Evolutionary conservation across 2,797 vertebrate species (phyloP), one percentile per base, ranked within the genome.

Genomic region (Diglossa cyanea): DNA sequence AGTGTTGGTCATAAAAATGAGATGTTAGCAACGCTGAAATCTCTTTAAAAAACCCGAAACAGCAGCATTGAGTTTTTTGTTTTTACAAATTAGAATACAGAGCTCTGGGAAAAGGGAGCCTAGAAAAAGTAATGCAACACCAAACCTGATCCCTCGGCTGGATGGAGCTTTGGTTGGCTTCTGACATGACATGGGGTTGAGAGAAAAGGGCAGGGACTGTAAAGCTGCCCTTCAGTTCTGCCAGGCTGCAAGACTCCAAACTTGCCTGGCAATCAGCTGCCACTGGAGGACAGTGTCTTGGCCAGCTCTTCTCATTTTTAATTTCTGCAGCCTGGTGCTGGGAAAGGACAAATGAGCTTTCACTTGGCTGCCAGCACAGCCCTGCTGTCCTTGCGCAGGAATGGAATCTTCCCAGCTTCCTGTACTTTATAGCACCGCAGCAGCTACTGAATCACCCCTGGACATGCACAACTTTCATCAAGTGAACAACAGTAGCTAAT

Each of bases 21-120:
- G 26, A n/a, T 26, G 12, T 40, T 68, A 23, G 6, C 19, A 62
- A 28, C 14, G 21, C 17, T 28, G 47, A 42, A 78, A 37, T 61
- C 12, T 55, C 24, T 40, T 40, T 30, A 0, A 48, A 45, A 72
- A 73, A 11, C 20, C 17, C 0, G 0, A 31, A 65, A 21, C 20
- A 30, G 35, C 17, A 13, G 13, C 13, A 17, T 1, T 42, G 35
- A 24, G 33, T n/a, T 44, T 60, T 47, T 40, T 3, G 2, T 40
- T 93, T 85, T 88, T 40, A 26, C 28, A 55, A 30, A 17, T 77
- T 55, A 83, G 51, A 80, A 44, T 35, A 30, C 21, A 39, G 51
- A 75, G 7, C 39, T 86, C 30, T 45, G 25, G 57, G 35, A 65
- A 74, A 70, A 71, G 5, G 17, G 35, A 48, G 17, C 39, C 44